Evolutionary conservation across 2,113 vertebrate species (phyloP).

Genomic region (Notechis scutatus): DNA sequence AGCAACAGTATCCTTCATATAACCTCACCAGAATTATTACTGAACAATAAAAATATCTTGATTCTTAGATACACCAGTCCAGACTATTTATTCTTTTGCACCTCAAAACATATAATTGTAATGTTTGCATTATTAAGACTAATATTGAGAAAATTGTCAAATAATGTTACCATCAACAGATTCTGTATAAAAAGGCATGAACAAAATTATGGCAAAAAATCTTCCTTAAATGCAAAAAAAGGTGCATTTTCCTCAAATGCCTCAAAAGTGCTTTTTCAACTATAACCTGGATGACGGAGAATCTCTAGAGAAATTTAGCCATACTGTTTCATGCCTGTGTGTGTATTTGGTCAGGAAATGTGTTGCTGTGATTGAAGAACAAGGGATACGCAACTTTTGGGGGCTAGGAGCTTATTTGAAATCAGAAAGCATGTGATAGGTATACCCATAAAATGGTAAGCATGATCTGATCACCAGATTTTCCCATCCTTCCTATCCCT

Average conservation of each 20-base stretch:
- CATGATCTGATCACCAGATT: neutral
- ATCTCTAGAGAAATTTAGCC: neutral
- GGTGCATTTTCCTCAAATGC: too few relatives aligned
- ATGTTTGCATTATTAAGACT: neutral
- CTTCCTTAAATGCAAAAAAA: too few relatives aligned
- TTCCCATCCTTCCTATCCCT: neutral
- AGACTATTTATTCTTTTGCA: neutral
- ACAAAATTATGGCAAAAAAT: neutral
- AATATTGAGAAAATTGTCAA: neutral
- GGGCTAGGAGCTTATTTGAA: too few relatives aligned
- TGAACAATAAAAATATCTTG: neutral
- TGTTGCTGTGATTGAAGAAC: neutral
- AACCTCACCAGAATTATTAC: neutral
- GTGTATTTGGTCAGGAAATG: neutral
- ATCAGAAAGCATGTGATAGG: neutral
- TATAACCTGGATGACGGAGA: neutral
- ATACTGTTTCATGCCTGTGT: neutral
- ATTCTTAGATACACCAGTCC: neutral
- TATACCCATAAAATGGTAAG: neutral
- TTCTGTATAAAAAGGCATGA: neutral
- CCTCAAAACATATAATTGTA: neutral
- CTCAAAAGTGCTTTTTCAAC: neutral
- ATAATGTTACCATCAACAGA: neutral
- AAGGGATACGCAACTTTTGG: neutral
- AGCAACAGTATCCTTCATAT: neutral